Conservation (phyloP, 2,888 invertebrate genomes). For the Diarsia brunnea region DNA sequence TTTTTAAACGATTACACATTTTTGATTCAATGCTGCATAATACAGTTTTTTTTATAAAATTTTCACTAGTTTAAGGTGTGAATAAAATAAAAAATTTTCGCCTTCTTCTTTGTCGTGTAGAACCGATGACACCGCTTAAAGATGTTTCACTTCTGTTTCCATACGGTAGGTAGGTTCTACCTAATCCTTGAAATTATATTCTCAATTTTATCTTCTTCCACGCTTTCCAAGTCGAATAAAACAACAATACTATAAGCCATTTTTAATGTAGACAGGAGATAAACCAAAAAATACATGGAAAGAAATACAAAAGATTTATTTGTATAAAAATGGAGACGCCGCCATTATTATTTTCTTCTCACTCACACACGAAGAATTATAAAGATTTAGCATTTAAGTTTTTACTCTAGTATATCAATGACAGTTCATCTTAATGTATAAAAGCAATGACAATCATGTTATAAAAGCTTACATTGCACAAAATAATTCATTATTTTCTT, state of each 20-base stretch:
- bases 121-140: constrained; percentile 1
- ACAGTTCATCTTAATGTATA: constrained; percentile 27
- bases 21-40: neutral
- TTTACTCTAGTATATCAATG: neutral
- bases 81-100: neutral
- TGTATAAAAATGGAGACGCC: neutral
- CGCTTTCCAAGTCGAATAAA: constrained; percentile 24
- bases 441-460: constrained; percentile 46
- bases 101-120: neutral
- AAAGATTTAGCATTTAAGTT: neutral
- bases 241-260: constrained; percentile 8
- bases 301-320: constrained; percentile 22
- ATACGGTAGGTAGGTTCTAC: neutral
- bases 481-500: neutral
- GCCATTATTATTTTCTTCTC: constrained; percentile 1
- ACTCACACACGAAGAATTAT: neutral
- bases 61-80: neutral
- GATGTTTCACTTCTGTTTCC: neutral
- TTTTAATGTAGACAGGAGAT: constrained; percentile 43
- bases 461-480: constrained; percentile 41
- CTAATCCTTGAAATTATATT: neutral
- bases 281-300: constrained; percentile 16
- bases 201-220: neutral
- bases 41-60: neutral
- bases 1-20: neutral